Evolutionary conservation across 30 jellyfish, hydroid and myxozoan genomes (phyloP).

Genomic region (Aurelia coerulea): DNA sequence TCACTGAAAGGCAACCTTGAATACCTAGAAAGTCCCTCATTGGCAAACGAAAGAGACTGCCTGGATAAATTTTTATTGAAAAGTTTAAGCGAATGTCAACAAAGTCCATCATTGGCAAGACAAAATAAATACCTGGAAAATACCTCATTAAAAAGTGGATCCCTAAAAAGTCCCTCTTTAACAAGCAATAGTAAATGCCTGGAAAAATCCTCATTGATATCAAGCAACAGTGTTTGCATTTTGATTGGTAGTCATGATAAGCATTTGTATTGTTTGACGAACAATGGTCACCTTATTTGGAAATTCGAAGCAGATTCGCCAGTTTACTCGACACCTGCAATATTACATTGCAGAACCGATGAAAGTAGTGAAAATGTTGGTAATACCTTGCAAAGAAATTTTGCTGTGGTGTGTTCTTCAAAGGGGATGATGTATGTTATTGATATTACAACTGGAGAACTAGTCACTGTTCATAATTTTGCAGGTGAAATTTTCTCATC

Average conservation of each 20-base stretch:
- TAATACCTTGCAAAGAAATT: not conserved
- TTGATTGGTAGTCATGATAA: conserved; percentile 79
- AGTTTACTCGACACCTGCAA: conserved; percentile 47
- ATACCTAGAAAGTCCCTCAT: too few relatives aligned
- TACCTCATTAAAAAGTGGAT: too few relatives aligned
- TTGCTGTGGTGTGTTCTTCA: conserved; percentile 31
- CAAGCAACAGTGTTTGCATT: not conserved
- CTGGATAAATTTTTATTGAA: too few relatives aligned
- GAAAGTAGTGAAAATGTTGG: not conserved
- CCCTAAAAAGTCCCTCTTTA: too few relatives aligned
- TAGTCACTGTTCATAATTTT: not conserved
- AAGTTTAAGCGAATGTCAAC: too few relatives aligned
- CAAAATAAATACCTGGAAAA: too few relatives aligned
- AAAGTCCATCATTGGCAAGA: not conserved
- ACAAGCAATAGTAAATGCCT: too few relatives aligned
- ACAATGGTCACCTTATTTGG: conserved; percentile 75
- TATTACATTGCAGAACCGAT: not conserved
- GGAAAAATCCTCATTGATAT: too few relatives aligned
- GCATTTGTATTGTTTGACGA: conserved; percentile 45
- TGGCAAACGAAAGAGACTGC: too few relatives aligned
- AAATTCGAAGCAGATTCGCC: conserved; percentile 46
- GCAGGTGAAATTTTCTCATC: conserved; percentile 80
- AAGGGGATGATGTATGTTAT: conserved; percentile 38
- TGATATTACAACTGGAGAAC: conserved; percentile 22
- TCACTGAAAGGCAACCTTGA: not conserved